Evolutionary conservation across 1,140 invertebrate genomes (phyloP), one percentile per base, ranked within the genome.

Genomic region (Scylla paramamosain): DNA sequence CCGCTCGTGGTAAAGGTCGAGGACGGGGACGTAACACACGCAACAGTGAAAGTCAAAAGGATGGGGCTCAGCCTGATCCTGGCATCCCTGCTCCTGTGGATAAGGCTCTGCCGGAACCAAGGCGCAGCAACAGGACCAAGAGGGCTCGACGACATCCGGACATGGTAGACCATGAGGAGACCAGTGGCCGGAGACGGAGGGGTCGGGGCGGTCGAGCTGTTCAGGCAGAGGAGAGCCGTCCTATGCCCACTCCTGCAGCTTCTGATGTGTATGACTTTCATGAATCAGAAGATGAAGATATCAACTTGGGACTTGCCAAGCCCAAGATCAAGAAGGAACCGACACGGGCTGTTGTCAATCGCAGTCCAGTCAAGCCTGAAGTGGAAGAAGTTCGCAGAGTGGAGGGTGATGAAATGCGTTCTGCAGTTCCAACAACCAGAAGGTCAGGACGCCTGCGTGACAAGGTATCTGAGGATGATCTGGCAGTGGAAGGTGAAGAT

Each of bases 141-240:
- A 59, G 95, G 32, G 95, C 92, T 28, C 95, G 95, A 31, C 29
- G 92, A 25, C 95, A 95, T 39, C 95, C 95, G 32, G 95, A 95
- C 39, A 95, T 95, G 95, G 95, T 95, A 7, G 95, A 95, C 39
- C 95, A 95, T n/a, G 95, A 95, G 20, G 95, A 95, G 89, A 93
- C 95, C 25, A 95, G 92, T 67, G 92, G 87, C 0, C 95, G 95
- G n/a, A 59, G 87, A 39, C 91, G 95, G 12, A 59, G 95, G 6
- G 95, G 95, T 7, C 92, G 95, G 25, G 95, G 95, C 7, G 95
- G 91, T 7, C 86, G 92, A 31, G 48, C 67, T 8, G 86, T 52
- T 45, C 92, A 93, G 31, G 28, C 52, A 3, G 95, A 95, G 52
- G 95, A 95, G 14, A 92, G 90, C 45, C 94, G 94, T 16, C 94